Evolutionary conservation across 2,797 vertebrate species (phyloP), one percentile per base, ranked within the genome.

Genomic region (Channa striata): DNA sequence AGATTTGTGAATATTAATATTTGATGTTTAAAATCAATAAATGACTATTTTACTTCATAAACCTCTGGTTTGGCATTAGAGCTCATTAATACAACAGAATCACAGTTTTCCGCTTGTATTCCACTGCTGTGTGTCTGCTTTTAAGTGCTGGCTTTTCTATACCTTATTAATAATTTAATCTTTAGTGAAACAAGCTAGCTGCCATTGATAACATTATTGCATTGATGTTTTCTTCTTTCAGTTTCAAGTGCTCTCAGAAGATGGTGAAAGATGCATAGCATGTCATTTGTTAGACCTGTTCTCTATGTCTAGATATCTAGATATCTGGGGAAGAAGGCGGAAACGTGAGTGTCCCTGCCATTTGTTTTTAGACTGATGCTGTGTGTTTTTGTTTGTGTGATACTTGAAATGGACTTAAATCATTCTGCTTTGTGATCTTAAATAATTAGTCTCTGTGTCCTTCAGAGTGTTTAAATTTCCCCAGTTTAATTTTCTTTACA

Each of bases 161-260:
- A 17, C 19, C 20, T 3, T 40, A 14, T 16, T 52, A 34, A 12
- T 19, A 21, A 19, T 48, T 16, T 40, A 43, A 43, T 17, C 17
- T 43, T 43, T 16, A 17, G 40, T 14, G 40, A 16, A 43, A 16
- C 40, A 43, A 13, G 13, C 12, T 3, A 14, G n/a, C n/a, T 61
- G 54, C 1, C 0, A 40, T 1, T 60, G 8, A 37, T 2, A 36
- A 11, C 48, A 49, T 6, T n/a, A 1, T n/a, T n/a, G n/a, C 48
- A 49, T 6, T 20, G 1, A 17, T 25, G 2, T 20, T 1, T 66
- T 80, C 8, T 39, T 57, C 44, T 77, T 77, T 56, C 85, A 99
- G 98, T 90, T 95, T 98, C 63, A 98, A 97, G 78, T 99, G 98
- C 84, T 95, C 95, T 57, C 95, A 98, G 80, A 99, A 96, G 91